Conservation (phyloP, 1,140 invertebrate genomes). For the Planococcus citri region DNA sequence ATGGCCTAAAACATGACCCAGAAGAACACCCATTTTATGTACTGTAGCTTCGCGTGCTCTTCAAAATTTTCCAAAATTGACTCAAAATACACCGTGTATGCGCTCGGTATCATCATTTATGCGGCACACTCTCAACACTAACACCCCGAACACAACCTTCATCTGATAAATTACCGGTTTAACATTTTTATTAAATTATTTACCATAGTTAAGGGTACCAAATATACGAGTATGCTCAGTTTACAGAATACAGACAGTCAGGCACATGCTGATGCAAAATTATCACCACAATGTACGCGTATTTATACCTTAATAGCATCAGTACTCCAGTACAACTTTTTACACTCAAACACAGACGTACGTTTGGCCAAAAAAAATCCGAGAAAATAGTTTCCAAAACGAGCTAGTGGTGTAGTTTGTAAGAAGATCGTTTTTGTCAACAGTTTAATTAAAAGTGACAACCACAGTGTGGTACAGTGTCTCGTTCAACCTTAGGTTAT, state of each 20-base stretch:
- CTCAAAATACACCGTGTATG: not conserved
- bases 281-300: too few species aligned
- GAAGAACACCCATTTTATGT: constrained; percentile 25
- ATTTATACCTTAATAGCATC: too few species aligned
- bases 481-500: not conserved
- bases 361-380: not conserved
- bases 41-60: constrained; percentile 23
- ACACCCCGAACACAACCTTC: not conserved
- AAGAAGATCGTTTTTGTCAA: not conserved
- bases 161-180: not conserved
- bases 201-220: too few species aligned
- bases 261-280: too few species aligned
- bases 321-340: too few species aligned
- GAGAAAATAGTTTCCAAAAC: not conserved
- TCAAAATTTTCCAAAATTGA: not conserved
- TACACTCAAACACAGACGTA: too few species aligned
- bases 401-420: not conserved
- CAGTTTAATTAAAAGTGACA: not conserved
- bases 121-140: not conserved
- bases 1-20: not conserved
- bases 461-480: not conserved
- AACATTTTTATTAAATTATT: not conserved
- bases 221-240: too few species aligned
- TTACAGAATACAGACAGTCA: too few species aligned
- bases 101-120: too few species aligned